A percentile compares a stretch with the other conserved stretches of the same genome.
Conservation (phyloP, 1,140 invertebrate species). For the Aphaenogaster ashmeadi region DNA sequence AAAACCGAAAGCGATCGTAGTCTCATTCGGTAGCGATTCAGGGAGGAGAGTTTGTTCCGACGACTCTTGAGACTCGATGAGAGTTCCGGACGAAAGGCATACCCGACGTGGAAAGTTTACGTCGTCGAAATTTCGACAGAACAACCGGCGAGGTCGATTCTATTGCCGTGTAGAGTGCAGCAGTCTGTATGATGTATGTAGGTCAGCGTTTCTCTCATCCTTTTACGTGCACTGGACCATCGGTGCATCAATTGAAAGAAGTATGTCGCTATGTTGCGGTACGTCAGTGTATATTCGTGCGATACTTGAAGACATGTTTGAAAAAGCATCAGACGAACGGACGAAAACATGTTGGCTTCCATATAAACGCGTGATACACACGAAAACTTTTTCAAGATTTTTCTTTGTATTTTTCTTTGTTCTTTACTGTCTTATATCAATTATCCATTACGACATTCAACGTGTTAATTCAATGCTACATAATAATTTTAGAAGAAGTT, state of each 20-base stretch:
- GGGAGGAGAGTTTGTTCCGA: slow-evolving; percentile 42
- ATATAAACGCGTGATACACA: neutral
- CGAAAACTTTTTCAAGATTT: neutral
- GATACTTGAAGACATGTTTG: slow-evolving; percentile 47
- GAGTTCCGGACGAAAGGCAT: slow-evolving; percentile 42
- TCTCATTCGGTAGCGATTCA: slow-evolving; percentile 4
- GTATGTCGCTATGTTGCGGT: slow-evolving; percentile 31
- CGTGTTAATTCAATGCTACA: neutral
- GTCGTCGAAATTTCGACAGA: slow-evolving; percentile 43
- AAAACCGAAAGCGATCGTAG: slow-evolving; percentile 15
- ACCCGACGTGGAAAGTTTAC: slow-evolving; percentile 45
- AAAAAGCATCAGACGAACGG: slow-evolving; percentile 11
- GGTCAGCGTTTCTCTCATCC: slow-evolving; percentile 50
- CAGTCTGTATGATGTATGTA: slow-evolving; percentile 55
- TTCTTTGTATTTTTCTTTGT: neutral
- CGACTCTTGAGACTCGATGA: slow-evolving; percentile 46
- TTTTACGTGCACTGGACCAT: slow-evolving; percentile 44
- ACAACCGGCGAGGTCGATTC: slow-evolving; percentile 47
- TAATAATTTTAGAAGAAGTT: neutral
- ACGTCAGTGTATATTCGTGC: slow-evolving; percentile 19
- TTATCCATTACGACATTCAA: neutral
- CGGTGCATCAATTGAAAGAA: slow-evolving; percentile 54
- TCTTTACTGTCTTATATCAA: neutral
- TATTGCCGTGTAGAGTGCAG: slow-evolving; percentile 43
- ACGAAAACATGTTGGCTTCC: slow-evolving; percentile 25